A percentile compares a stretch with the other conserved stretches of the same genome.
phyloP scores from a whole-genome alignment of 2,113 vertebrate genomes.

The Grus americana region DNA sequence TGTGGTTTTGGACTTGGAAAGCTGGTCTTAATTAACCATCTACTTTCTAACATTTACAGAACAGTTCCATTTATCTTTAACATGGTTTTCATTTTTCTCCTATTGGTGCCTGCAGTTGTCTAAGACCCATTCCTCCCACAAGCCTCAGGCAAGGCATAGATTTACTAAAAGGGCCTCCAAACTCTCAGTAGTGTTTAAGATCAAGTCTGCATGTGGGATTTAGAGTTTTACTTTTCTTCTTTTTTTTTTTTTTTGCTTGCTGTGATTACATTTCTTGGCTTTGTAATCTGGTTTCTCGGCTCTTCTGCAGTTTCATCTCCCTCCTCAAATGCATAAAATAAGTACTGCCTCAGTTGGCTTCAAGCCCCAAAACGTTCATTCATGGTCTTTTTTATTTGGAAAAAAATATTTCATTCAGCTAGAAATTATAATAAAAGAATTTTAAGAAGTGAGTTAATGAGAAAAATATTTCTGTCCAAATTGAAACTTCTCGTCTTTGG shows the following conservation, averaged over 20 bases:
- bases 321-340: constrained; percentile 33
- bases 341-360: constrained; percentile 34
- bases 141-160: constrained; percentile 75
- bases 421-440: constrained; percentile 23
- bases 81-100: constrained; percentile 81
- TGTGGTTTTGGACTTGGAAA: constrained; percentile 78
- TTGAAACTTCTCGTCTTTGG: neutral
- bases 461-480: constrained; percentile 14
- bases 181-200: constrained; percentile 54
- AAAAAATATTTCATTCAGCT: constrained; percentile 48
- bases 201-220: constrained; percentile 50
- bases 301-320: constrained; percentile 59
- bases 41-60: constrained; percentile 80
- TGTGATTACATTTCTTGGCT: constrained; percentile 66
- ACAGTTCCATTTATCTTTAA: constrained; percentile 80
- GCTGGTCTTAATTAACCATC: constrained; percentile 82
- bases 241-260: neutral
- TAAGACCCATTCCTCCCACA: constrained; percentile 70
- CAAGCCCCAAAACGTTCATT: constrained; percentile 35
- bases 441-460: constrained; percentile 18
- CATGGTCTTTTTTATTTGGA: neutral
- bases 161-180: constrained; percentile 51
- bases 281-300: constrained; percentile 55
- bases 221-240: neutral
- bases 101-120: constrained; percentile 74